Base-by-base conservation (phyloP, 2,113 vertebrate genomes). In the Mandrillus leucophaeus region DNA sequence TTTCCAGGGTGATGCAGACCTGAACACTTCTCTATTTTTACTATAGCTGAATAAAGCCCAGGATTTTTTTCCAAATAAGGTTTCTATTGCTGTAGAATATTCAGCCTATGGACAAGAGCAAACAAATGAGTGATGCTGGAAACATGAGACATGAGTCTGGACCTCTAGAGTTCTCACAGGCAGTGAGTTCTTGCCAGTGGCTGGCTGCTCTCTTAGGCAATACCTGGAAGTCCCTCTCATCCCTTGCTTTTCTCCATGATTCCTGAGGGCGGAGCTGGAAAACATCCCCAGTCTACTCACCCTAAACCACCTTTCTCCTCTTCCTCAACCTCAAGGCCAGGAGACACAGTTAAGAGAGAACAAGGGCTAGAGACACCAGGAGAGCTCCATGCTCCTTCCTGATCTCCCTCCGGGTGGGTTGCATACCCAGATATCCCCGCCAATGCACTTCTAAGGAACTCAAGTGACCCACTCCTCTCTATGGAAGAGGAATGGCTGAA, bases 361-460 rank as follows among this genome's bases (percentile, higher is more conserved):
- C 3, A 30, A 76, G 38, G 12, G 16, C 12, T 48, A 22, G 17
- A 70, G 50, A 30, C 25, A 43, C 25, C 9, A 5, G 55, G 30
- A 45, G 8, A 2, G 6, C 18, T 59, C 40, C 17, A 8, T 22
- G 38, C 59, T 30, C 22, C 3, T 38, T n/a, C 84, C 27, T 13
- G 11, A 3, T 8, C 48, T n/a, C 38, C 50, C 8, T 43, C 22
- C 9, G 7, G 57, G 45, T 13, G 27, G 30, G 7, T 32, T 66
- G 18, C 35, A 43, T 1, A 6, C 25, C 9, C 3, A 5, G n/a
- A 35, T 1, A 43, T n/a, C 13, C n/a, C 9, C 25, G 3, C 8
- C 40, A 50, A 16, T 3, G 8, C 10, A 1, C n/a, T 40, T 59
- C 20, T 9, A 13, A 23, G 61, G 35, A 43, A 18, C 7, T 22